Evolutionary conservation across 2,797 vertebrate species (phyloP), one percentile per base, ranked within the genome.

Genomic region (Picus viridis): DNA sequence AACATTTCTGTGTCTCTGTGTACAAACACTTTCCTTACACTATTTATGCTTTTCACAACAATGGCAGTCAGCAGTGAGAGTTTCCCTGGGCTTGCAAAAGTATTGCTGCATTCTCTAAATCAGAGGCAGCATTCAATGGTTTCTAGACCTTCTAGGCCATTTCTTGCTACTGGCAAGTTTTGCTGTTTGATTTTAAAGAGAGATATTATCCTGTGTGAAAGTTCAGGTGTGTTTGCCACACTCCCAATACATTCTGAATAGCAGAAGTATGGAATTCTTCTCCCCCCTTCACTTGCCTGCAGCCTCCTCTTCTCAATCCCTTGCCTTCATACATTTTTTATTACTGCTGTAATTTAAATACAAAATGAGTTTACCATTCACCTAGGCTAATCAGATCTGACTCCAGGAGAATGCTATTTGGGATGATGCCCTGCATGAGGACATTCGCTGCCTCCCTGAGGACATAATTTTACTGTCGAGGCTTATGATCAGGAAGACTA

Each of bases 331-430:
- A 64, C 77, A 88, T 86, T 94, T 94, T 91, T 94, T 80, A 75
- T 83, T 89, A 64, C 30, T 81, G 64, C 27, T 73, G 67, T 79
- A 92, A 94, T 88, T 83, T 94, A 88, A 92, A 94, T 83, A 89
- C 24, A 83, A 92, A 95, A 94, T 73, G 57, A 94, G 67, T 41
- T 85, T 96, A 75, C 74, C 53, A 36, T 89, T 93, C 82, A 94
- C 82, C 58, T 88, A 81, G 49, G 36, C 16, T 95, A 96, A 96
- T 96, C 89, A 95, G 91, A 94, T 95, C 63, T 96, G 93, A 96
- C 91, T 93, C 72, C 67, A 89, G 57, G 62, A 29, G 57, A 95
- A 91, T 89, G 67, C 73, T 91, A 92, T 89, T 94, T 95, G 92
- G 89, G 73, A 94, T 83, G 69, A 59, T 92, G 91, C 89, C 87